Base-by-base conservation (phyloP, 2,113 vertebrate genomes). In the Urocynchramus pylzowi region DNA sequence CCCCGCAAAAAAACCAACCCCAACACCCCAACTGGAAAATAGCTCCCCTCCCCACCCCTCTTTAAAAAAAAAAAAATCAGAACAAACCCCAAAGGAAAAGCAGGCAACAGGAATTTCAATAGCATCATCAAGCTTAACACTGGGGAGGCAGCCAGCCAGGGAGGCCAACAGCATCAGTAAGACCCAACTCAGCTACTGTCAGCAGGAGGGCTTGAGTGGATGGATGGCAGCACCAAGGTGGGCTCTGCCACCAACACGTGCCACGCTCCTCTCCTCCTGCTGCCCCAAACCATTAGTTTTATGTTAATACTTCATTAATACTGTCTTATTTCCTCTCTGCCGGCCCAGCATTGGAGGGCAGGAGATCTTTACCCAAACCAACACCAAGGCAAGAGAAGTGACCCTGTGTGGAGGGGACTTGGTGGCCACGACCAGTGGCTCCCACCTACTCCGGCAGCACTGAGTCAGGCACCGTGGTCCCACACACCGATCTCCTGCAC, bases 291-390 rank as follows among this genome's bases (percentile, higher is more conserved):
- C 22, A 0, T 86, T 91, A 63, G 41, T 30, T 93, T 75, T 57
- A 75, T 27, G 37, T 89, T 88, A 96, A 82, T 41, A 86, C 71
- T 93, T 80, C 4, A 5, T 41, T 90, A 96, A 96, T 79, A 95
- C 92, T 96, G 90, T 57, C 83, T 86, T n/a, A 47, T 21, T 80
- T 61, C 69, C 44, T 67, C 68, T 56, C 67, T 83, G n/a, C 75
- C 3, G 0, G 28, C 41, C 64, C 49, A 50, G 35, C n/a, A 26
- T 26, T 2, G 0, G 60, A 80, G 35, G 13, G 19, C 44, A 45
- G 26, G 56, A 88, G 64, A 67, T 35, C 59, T 78, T 57, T 9
- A 61, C 35, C 39, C 63, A 57, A 53, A 52, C 50, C 60, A 89
- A 53, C 1, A 1, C 77, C 71, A 87, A 79, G 42, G 63, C 71